phyloP scores from a whole-genome alignment of 1,140 invertebrate species.

The Drosophila ironensis region DNA sequence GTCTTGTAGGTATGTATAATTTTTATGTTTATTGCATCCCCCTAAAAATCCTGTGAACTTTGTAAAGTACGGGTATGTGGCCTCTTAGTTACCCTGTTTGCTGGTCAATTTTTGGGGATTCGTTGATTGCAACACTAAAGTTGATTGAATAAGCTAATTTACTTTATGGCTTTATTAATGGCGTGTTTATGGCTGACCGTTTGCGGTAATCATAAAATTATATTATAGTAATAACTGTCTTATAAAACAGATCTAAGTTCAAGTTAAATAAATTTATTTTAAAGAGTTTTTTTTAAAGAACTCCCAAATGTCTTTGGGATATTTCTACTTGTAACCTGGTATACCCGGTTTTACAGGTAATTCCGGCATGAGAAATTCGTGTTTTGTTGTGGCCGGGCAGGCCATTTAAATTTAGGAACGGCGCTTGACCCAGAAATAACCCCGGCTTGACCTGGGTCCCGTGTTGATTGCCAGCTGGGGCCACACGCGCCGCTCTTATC shows the following conservation, averaged over 20 bases:
- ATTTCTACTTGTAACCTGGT: too few species aligned
- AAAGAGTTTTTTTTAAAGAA: too few species aligned
- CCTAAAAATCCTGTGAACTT: conserved; percentile 21
- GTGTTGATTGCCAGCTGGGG: conserved; percentile 17
- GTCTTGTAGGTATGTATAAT: conserved; percentile 43
- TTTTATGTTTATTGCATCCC: conserved; percentile 59
- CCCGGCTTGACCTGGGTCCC: conserved; percentile 13
- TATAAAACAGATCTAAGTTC: too few species aligned
- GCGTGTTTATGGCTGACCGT: too few species aligned
- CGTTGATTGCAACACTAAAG: background rate
- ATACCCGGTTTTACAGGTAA: conserved; percentile 16
- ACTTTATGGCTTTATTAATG: too few species aligned
- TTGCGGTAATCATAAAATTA: too few species aligned
- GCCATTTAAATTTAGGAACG: background rate
- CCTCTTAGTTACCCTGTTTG: background rate
- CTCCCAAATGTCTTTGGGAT: too few species aligned
- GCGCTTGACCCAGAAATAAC: conserved; percentile 25
- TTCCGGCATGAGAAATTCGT: background rate
- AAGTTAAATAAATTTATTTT: too few species aligned
- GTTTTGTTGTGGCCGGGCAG: background rate
- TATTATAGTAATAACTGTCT: too few species aligned
- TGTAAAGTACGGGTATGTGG: background rate
- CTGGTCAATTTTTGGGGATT: background rate
- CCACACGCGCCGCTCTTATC: conserved; percentile 46
- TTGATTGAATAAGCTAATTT: background rate